These are phyloP conservation scores for Okamejei kenojei DNA, from an alignment of 2,797 vertebrate genomes.

Conservation along the genomic window DNA sequence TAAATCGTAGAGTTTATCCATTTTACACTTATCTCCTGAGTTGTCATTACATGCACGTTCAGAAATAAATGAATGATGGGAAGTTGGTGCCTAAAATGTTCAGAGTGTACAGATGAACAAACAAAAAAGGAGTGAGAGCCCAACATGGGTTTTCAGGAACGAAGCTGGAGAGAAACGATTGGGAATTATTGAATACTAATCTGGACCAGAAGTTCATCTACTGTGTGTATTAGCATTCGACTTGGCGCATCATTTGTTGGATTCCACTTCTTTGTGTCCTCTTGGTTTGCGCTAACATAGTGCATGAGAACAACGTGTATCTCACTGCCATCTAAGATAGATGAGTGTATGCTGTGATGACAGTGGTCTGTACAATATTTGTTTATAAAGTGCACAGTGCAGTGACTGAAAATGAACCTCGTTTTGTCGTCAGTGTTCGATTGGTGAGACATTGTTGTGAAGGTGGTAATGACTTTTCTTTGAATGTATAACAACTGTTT, in stretches of 20 bases:
- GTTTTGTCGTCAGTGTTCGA: slow-evolving; percentile 69
- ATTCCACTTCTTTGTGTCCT: slow-evolving; percentile 39
- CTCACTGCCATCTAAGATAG: slow-evolving; percentile 51
- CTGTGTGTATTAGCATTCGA: slow-evolving; percentile 49
- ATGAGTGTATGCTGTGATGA: slow-evolving; percentile 57
- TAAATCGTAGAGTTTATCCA: slow-evolving; percentile 41
- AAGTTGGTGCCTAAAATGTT: slow-evolving; percentile 46
- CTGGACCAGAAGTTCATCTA: slow-evolving; percentile 52
- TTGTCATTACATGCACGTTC: slow-evolving; percentile 46
- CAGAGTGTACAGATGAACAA: slow-evolving; percentile 44
- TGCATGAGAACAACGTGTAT: slow-evolving; percentile 60
- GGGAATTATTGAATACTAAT: slow-evolving; percentile 48
- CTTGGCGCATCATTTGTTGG: slow-evolving; percentile 44
- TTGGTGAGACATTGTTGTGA: slow-evolving; percentile 70
- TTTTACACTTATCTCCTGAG: slow-evolving; percentile 41
- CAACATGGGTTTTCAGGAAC: slow-evolving; percentile 7
- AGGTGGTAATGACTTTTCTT: slow-evolving; percentile 59
- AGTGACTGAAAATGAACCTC: slow-evolving; percentile 66
- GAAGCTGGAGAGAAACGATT: slow-evolving; percentile 43
- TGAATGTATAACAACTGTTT: slow-evolving; percentile 66
- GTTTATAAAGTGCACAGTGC: slow-evolving; percentile 62
- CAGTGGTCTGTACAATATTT: slow-evolving; percentile 54
- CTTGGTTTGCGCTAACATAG: slow-evolving; percentile 45
- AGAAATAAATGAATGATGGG: slow-evolving; percentile 32
- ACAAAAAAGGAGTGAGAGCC: slow-evolving; percentile 43